Evolutionary conservation across 2,797 vertebrate genomes (phyloP).

Genomic region (Limnodromus scolopaceus): DNA sequence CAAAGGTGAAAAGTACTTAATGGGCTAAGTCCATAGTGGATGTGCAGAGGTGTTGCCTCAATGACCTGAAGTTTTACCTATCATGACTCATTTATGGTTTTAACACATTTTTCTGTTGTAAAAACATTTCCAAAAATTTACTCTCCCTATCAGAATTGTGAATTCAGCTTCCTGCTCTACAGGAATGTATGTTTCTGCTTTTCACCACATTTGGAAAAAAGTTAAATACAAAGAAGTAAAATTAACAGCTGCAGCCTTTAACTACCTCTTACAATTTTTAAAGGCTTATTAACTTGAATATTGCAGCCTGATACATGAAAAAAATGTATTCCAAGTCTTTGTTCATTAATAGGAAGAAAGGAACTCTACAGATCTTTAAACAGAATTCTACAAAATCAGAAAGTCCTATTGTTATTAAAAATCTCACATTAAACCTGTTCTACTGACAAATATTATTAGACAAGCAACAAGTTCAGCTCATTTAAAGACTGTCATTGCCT

Average conservation of each 20-base stretch:
- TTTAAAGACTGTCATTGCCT: not conserved
- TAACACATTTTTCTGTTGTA: not conserved
- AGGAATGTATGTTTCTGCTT: not conserved
- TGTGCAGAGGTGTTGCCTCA: not conserved
- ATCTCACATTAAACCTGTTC: not conserved
- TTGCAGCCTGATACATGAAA: not conserved
- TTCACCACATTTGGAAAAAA: not conserved
- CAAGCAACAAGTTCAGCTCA: slow-evolving; percentile 14
- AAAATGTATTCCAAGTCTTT: not conserved
- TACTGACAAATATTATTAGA: not conserved
- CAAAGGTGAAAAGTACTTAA: not conserved
- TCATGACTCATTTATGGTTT: not conserved
- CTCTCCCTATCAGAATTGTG: not conserved
- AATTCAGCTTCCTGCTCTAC: not conserved
- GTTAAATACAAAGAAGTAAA: not conserved
- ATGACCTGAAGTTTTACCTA: not conserved
- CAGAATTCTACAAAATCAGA: not conserved
- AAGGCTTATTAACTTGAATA: not conserved
- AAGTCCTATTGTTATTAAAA: not conserved
- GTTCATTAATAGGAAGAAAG: not conserved
- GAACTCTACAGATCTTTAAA: not conserved
- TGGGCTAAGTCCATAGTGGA: not conserved
- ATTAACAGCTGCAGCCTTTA: not conserved
- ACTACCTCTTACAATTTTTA: not conserved
- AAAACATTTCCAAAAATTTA: not conserved